Conservation (phyloP, 2,888 invertebrate genomes). For the Cinara cedri region DNA sequence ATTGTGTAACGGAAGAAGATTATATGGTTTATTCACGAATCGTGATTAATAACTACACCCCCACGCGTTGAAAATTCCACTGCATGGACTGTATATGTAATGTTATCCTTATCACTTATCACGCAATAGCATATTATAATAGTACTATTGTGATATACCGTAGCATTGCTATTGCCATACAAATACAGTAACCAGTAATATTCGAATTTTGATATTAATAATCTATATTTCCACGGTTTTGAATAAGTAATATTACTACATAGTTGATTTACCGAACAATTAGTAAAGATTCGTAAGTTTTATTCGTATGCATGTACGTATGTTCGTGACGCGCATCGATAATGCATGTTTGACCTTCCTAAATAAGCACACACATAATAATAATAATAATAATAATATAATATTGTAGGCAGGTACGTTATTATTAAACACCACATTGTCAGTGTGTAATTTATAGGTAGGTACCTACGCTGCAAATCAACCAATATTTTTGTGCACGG, state of each 20-base stretch:
- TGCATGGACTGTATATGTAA: no score
- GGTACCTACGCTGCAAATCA: not conserved
- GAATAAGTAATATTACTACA: constrained; percentile 6
- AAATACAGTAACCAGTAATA: no score
- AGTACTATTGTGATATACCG: no score
- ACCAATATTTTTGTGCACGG: not conserved
- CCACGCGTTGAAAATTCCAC: no score
- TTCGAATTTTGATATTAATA: no score
- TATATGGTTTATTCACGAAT: no score
- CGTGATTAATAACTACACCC: no score
- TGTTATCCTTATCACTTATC: no score
- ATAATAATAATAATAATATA: not conserved
- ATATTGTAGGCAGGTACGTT: not conserved
- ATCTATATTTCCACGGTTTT: no score
- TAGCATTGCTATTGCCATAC: no score
- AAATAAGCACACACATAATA: not conserved
- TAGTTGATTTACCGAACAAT: not conserved
- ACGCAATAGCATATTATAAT: no score
- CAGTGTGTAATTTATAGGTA: not conserved
- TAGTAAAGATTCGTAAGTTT: constrained; percentile 9
- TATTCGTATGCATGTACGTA: constrained; percentile 3
- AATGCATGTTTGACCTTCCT: constrained; percentile 29
- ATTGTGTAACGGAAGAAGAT: no score
- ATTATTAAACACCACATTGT: not conserved
- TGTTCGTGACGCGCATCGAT: constrained; percentile 29